phyloP scores from a whole-genome alignment of 2,113 vertebrate species.

The Mungos mungo region DNA sequence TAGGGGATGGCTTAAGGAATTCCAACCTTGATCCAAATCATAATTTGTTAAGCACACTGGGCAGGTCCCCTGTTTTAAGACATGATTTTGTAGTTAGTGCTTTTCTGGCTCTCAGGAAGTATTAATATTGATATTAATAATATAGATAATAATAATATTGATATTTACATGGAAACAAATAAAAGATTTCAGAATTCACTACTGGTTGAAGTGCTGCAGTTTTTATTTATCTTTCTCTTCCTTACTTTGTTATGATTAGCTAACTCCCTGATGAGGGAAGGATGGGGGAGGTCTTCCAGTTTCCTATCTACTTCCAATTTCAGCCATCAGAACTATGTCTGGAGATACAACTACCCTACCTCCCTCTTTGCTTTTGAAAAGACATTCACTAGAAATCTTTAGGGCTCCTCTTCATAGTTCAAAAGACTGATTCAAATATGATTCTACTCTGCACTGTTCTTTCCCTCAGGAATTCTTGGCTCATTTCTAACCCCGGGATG shows the following conservation, averaged over 20 bases:
- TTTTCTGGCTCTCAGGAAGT: conserved; percentile 54
- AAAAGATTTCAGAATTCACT: conserved; percentile 57
- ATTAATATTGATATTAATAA: conserved; percentile 65
- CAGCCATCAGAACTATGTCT: background rate
- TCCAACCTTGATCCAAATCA: background rate
- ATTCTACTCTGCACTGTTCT: background rate
- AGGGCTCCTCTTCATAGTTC: background rate
- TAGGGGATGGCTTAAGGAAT: background rate
- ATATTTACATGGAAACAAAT: conserved; percentile 70
- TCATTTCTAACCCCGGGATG: background rate
- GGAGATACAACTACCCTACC: no score
- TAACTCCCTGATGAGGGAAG: background rate
- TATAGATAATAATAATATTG: conserved; percentile 64
- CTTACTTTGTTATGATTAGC: background rate
- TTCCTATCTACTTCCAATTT: background rate
- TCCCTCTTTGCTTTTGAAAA: background rate
- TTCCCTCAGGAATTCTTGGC: background rate
- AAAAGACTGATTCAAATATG: background rate
- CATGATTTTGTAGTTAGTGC: conserved; percentile 50
- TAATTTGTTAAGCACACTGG: conserved; percentile 19
- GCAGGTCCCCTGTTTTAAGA: conserved; percentile 31
- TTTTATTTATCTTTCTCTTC: conserved; percentile 36
- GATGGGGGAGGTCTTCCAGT: background rate
- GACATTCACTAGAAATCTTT: background rate
- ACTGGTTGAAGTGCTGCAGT: background rate